Percentiles rank a stretch among this genome's conserved stretches.
These are phyloP conservation scores for Brachionichthys hirsutus DNA, from an alignment of 2,113 vertebrate species.

Conservation along the genomic window DNA sequence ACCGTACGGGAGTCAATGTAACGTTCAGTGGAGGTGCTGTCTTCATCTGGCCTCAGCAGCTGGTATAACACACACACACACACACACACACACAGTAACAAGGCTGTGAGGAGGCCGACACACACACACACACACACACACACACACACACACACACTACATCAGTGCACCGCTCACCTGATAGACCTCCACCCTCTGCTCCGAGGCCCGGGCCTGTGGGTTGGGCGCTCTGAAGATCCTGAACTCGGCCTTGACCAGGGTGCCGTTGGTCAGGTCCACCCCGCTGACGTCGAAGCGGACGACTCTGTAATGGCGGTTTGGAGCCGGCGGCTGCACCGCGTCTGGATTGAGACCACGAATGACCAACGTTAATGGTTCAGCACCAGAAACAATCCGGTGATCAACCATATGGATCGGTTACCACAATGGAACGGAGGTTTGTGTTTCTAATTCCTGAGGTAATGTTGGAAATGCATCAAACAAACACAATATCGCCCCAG, in stretches of 20 bases:
- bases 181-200: constrained; percentile 95
- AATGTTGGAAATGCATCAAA: too few relatives aligned
- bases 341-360: constrained; percentile 58
- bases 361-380: constrained; percentile 27
- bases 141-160: background rate
- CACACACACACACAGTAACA: background rate
- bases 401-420: too few relatives aligned
- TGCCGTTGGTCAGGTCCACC: constrained; percentile 92
- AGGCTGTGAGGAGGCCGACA: too few relatives aligned
- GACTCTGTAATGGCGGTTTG: constrained; percentile 77
- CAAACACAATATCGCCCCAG: too few relatives aligned
- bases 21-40: constrained; percentile 88
- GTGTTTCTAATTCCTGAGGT: background rate
- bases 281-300: constrained; percentile 88
- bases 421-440: background rate
- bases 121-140: background rate
- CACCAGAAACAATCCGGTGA: too few relatives aligned
- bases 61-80: constrained; percentile 46
- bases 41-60: constrained; percentile 91
- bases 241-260: constrained; percentile 94
- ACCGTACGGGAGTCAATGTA: constrained; percentile 97
- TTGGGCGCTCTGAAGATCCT: constrained; percentile 94
- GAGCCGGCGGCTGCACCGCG: constrained; percentile 61
- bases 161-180: constrained; percentile 83
- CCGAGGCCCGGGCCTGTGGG: constrained; percentile 85